Evolutionary conservation across 2,888 invertebrate species (phyloP), one percentile per base, ranked within the genome.

Genomic region (Tetanocera ferruginea): DNA sequence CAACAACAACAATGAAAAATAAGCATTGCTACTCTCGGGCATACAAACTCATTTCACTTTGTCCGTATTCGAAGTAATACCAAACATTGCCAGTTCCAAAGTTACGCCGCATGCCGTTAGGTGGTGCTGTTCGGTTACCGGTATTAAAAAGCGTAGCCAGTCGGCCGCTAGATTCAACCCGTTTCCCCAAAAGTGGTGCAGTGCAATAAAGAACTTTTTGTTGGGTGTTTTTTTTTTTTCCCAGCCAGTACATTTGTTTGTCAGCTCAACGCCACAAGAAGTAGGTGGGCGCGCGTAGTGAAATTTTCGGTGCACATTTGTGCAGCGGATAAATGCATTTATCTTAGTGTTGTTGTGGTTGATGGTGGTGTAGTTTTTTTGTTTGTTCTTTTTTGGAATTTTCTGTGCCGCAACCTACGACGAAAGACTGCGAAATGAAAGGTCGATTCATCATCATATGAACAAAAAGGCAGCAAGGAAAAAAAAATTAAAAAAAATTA

Each of bases 21-120:
- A 23, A 31, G 57, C 34, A 31, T 43, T 23, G 23, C n/a, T 14
- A 31, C 69, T 76, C 76, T 76, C 69, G 77, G 71, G 31, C 76
- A 79, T 71, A 76, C 78, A 77, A 76, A 64, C 77, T 78, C 62
- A 76, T 57, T 52, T n/a, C 60, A 62, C 37, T 49, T 60, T 57
- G 66, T 67, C 55, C 31, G 49, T 77, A 37, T 73, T 49, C 69
- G 73, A 77, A 73, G 73, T 57, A 57, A 67, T 43, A 69, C 73
- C 73, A 73, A 77, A 73, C 69, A 64, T n/a, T 81, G 81, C 81
- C 86, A 87, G 88, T 87, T 84, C 85, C 84, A 86, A 86, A 87
- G 84, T 84, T 86, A 84, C 85, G 86, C 86, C 86, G 86, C 86
- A 87, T 84, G 85, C 86, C 87, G 86, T 84, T 86, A 86, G 88